Base-by-base conservation (phyloP, 2,113 vertebrate genomes). In the Salminus brasiliensis region DNA sequence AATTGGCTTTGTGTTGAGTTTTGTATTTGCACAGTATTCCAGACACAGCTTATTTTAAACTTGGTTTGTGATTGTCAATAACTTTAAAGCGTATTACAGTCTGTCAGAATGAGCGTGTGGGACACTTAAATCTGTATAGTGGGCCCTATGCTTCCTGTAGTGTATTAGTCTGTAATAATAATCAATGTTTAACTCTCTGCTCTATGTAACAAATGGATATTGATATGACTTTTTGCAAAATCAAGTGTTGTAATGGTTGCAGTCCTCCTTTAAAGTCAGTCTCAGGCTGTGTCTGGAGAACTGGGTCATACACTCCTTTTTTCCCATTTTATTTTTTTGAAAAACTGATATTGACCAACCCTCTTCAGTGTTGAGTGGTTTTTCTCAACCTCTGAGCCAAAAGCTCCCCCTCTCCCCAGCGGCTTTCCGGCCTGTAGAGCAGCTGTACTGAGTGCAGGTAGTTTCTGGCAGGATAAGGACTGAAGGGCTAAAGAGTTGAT, bases 351-450 rank as follows among this genome's bases (percentile, higher is more conserved):
- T 57, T 57, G 29, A 32, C 29, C 45, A 55, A 36, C 41, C 69
- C 60, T 36, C 59, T 34, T 2, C 21, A 25, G 21, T 60, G 62
- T 29, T 25, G 34, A 21, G 27, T 73, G 29, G n/a, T n/a, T n/a
- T n/a, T 49, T 47, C 39, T 39, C 18, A 62, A n/a, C 34, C 32
- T 2, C 10, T 3, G 18, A 6, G 7, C 1, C 15, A 1, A 32
- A 63, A 2, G 45, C 45, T 13, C 53, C 27, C 9, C 30, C 43
- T 29, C 45, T 52, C 16, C 32, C 59, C 57, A 32, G 23, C n/a
- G 39, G 66, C 63, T 25, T 41, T 53, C 80, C 21, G 27, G 39
- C 80, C 68, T 67, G 47, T 74, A 82, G 39, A 49, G 59, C 52
- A 60, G 70, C 39, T 69, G 68, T 16, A 10, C 53, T 12, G 63